Conservation (phyloP, 2,797 vertebrate genomes). For the Eulemur albifrons region DNA sequence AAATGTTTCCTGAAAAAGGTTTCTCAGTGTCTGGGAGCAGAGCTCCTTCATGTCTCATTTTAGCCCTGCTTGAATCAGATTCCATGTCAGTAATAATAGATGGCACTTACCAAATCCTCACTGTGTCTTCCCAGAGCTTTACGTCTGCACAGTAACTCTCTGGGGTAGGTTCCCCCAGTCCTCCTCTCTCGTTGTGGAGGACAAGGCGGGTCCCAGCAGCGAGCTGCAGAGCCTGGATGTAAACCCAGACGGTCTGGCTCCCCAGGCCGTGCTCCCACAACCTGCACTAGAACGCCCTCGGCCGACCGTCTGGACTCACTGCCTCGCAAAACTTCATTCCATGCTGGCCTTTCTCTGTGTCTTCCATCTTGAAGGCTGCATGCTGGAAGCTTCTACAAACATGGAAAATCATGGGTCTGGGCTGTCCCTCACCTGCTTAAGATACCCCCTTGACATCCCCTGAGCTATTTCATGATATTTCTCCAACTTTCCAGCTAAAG, state of each 20-base stretch:
- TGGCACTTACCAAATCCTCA: neutral
- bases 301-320: neutral
- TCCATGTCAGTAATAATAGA: slow-evolving; percentile 16
- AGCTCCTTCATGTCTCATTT: slow-evolving; percentile 54
- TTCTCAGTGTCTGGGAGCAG: slow-evolving; percentile 23
- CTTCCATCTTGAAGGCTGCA: neutral
- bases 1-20: slow-evolving; percentile 56
- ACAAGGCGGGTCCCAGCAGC: neutral
- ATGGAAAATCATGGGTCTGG: neutral
- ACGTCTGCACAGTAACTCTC: neutral
- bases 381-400: neutral
- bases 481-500: neutral
- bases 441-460: neutral
- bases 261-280: neutral
- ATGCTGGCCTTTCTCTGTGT: neutral
- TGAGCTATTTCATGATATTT: neutral
- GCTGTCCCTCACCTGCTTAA: neutral
- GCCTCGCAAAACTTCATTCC: neutral
- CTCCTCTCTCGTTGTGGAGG: neutral
- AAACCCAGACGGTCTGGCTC: neutral
- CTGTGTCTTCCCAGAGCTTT: neutral
- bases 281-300: neutral
- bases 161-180: neutral
- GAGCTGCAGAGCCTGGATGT: neutral
- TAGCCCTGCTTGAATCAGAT: slow-evolving; percentile 38